phyloP scores from a whole-genome alignment of 2,113 vertebrate genomes.

The Apodemus sylvaticus region DNA sequence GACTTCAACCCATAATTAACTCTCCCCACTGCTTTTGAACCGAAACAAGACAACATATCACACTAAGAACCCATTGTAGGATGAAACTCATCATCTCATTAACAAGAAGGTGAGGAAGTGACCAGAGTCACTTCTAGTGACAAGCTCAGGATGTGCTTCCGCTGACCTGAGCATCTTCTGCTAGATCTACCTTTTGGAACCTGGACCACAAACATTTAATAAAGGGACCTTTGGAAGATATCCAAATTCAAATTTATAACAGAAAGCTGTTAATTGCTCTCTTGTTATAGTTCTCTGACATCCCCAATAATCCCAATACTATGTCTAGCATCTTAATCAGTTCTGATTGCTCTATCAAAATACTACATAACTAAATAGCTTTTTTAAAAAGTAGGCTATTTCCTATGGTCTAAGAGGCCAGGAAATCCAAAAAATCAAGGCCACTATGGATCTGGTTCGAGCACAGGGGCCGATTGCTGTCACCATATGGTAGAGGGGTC shows the following conservation, averaged over 20 bases:
- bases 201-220: not conserved
- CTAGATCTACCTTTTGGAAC: not conserved
- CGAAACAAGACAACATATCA: not conserved
- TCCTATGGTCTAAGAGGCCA: not conserved
- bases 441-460: not conserved
- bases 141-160: no score
- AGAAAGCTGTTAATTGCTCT: not conserved
- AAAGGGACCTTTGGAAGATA: not conserved
- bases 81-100: not conserved
- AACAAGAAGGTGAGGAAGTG: not conserved
- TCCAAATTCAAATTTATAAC: not conserved
- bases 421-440: not conserved
- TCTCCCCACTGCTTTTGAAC: not conserved
- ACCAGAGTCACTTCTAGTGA: no score
- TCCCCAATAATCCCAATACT: not conserved
- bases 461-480: not conserved
- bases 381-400: not conserved
- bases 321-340: not conserved
- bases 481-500: not conserved
- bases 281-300: constrained; percentile 16
- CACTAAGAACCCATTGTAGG: not conserved
- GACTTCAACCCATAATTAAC: not conserved
- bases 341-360: not conserved
- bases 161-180: not conserved
- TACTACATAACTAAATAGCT: not conserved